Evolutionary conservation across 2,888 invertebrate genomes (phyloP), one percentile per base, ranked within the genome.

Genomic region (Gortyna flavago): DNA sequence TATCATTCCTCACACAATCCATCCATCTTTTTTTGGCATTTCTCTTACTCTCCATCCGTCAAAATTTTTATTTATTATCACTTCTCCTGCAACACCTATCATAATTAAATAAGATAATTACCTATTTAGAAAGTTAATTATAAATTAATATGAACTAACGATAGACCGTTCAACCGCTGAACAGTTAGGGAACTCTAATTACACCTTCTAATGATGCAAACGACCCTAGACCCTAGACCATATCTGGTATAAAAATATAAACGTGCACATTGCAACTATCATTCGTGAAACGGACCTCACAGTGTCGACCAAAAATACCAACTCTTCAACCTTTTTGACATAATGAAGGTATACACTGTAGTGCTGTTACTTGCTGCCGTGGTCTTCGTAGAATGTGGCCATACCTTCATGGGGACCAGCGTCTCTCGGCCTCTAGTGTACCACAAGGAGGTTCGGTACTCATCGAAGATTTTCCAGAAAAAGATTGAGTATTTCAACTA

Each of bases 391-490:
- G 91, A 95, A 77, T 93, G 95, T 87, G 85, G 86, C 0, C 93
- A 95, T 67, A 92, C 91, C 0, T 95, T 95, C 65, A 65, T 94
- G 64, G 95, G 95, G 0, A 93, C 93, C 0, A 95, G 85, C 77
- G 88, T 95, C 0, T 54, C 81, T 9, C 89, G 93, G 32, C 90
- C 90, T 0, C 38, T 91, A 57, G 88, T 93, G 0, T 90, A 87
- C 54, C 93, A 94, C 38, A 83, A 87, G 3, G 85, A 88, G 7
- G 89, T 81, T 0, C 79, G 89, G 4, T 93, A 87, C 44, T 70
- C 84, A 3, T 81, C 93, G 0, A 88, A 86, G 32, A 41, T 89
- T 0, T 92, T 93, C 35, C 89, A 86, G 62, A 95, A 95, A 80
- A 89, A 93, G 18, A 83, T 95, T 9, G 95, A 95, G 70, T 91